phyloP scores from a whole-genome alignment of 2,113 vertebrate genomes.

The Melanotaenia duboulayi region DNA sequence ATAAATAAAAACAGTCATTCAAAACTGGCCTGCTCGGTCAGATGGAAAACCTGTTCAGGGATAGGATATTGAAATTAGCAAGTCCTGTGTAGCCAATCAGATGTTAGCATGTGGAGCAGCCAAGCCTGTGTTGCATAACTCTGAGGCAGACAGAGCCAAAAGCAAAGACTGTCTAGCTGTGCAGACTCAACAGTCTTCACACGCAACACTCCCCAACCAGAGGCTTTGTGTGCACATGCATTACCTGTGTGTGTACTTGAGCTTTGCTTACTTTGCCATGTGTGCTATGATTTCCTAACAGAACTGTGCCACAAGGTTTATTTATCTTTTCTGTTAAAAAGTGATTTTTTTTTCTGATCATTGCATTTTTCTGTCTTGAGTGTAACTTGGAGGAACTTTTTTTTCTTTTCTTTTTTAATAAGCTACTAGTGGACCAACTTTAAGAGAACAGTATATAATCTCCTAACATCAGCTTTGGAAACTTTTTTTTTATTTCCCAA shows the following conservation, averaged over 20 bases:
- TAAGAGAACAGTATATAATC: too few relatives aligned
- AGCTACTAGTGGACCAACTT: too few relatives aligned
- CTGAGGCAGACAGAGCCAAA: conserved; percentile 54
- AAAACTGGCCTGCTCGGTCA: conserved; percentile 16
- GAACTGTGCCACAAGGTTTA: neutral
- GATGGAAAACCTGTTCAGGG: conserved; percentile 21
- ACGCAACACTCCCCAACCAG: conserved; percentile 51
- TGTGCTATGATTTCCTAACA: conserved; percentile 24
- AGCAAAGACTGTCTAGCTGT: conserved; percentile 57
- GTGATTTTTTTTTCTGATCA: neutral
- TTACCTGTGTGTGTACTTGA: neutral
- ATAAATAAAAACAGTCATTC: conserved; percentile 24
- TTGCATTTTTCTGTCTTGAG: neutral
- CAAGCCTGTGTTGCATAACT: conserved; percentile 69
- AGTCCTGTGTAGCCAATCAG: conserved; percentile 54
- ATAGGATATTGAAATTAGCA: conserved; percentile 59
- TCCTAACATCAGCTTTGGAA: too few relatives aligned
- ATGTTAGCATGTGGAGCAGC: conserved; percentile 21
- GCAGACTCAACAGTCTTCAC: conserved; percentile 71
- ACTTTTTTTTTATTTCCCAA: too few relatives aligned
- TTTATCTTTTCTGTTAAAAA: neutral
- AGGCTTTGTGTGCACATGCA: conserved; percentile 12
- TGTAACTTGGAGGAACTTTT: too few relatives aligned
- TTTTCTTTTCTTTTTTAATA: too few relatives aligned
- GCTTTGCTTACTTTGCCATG: conserved; percentile 5